Evolutionary conservation across 2,113 vertebrate species (phyloP), one percentile per base, ranked within the genome.

Genomic region (Coturnix japonica): DNA sequence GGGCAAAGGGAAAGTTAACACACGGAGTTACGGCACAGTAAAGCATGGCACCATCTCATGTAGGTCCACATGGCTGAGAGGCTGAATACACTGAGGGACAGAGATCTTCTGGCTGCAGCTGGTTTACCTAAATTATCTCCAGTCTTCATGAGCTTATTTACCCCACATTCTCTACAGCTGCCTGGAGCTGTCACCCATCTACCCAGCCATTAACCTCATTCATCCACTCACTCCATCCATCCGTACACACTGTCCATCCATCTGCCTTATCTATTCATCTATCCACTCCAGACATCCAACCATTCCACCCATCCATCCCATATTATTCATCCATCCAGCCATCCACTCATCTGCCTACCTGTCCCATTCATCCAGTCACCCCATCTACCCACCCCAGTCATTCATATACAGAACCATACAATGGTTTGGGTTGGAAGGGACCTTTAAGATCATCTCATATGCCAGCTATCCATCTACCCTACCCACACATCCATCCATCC

Each of bases 1-100:
- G 86, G 66, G 71, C 5, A 16, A 73, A n/a, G 72, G 33, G 51
- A 63, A 44, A 51, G 16, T 20, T 31, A 9, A 8, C 26, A 22
- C 0, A 1, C 1, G 60, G 46, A 30, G 64, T 93, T 83, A 90
- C 60, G 4, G 4, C 0, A 4, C 9, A 67, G 76, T 31, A 11
- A 30, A 28, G 3, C 49, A 4, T 0, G 4, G 93, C 89, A 95
- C 81, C 95, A 87, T 96, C 95, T 95, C 96, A 54, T 7, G 92
- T 78, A 71, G 72, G 96, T 79, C 96, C 87, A 57, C 35, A 12
- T 93, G 39, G 47, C 53, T 0, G 0, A n/a, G 57, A 19, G 15
- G 59, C n/a, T 20, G 65, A 47, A 5, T 0, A 0, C 4, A 1
- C 35, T 5, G 6, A 1, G n/a, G 20, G 17, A 14, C 0, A 73